Percentiles rank a stretch among this genome's conserved stretches.
These are phyloP conservation scores for Halyomorpha halys DNA, from an alignment of 1,140 invertebrate genomes.

Conservation along the genomic window DNA sequence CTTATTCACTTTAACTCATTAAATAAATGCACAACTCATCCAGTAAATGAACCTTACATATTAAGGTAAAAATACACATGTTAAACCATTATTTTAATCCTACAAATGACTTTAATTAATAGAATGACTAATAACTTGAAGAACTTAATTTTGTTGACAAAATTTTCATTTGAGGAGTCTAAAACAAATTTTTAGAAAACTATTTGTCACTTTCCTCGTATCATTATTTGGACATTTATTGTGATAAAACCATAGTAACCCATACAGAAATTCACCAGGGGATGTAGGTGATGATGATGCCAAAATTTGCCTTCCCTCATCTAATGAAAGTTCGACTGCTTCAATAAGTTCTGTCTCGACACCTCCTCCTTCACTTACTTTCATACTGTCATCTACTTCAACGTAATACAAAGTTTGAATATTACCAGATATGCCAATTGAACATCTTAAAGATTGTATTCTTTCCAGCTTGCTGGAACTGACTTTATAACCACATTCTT, in stretches of 20 bases:
- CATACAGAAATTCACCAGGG: slow-evolving; percentile 72
- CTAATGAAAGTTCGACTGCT: slow-evolving; percentile 70
- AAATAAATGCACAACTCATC: too few relatives aligned
- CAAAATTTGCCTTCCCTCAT: slow-evolving; percentile 58
- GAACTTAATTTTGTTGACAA: too few relatives aligned
- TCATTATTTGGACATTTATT: slow-evolving; percentile 41
- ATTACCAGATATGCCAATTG: slow-evolving; percentile 57
- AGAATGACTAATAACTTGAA: too few relatives aligned
- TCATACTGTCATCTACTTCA: slow-evolving; percentile 86
- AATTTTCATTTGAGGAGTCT: too few relatives aligned
- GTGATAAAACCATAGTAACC: slow-evolving; percentile 71
- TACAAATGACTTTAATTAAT: too few relatives aligned
- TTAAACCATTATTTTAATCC: too few relatives aligned
- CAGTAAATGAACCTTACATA: too few relatives aligned
- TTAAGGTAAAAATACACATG: too few relatives aligned
- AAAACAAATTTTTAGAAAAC: too few relatives aligned
- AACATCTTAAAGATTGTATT: slow-evolving; percentile 65
- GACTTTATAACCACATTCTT: slow-evolving; percentile 92
- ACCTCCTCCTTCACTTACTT: slow-evolving; percentile 61
- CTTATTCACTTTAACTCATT: too few relatives aligned
- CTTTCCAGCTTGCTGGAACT: slow-evolving; percentile 54
- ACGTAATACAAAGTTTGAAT: slow-evolving; percentile 77
- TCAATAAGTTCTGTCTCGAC: slow-evolving; percentile 78
- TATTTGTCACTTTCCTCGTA: too few relatives aligned
- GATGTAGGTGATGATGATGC: slow-evolving; percentile 55